A percentile compares a stretch with the other conserved stretches of the same genome.
Conservation (phyloP, 2,797 vertebrate species). For the Scolopax rusticola region DNA sequence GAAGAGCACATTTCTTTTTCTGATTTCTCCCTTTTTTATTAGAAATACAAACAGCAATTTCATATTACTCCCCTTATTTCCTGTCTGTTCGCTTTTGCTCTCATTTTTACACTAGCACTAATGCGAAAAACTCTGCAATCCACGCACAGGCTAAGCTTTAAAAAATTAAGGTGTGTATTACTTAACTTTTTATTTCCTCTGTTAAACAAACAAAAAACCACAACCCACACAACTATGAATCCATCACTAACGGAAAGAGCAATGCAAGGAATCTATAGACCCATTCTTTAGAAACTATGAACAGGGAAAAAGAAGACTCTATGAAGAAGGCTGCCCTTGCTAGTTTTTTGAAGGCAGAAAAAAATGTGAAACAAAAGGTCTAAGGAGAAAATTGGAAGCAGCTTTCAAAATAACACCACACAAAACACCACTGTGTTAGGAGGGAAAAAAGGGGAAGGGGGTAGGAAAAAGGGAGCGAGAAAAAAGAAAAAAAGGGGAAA, state of each 20-base stretch:
- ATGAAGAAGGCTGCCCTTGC: neutral
- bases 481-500: neutral
- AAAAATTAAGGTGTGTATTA: neutral
- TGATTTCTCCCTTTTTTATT: neutral
- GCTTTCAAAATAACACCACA: conserved; percentile 53
- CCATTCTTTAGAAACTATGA: neutral
- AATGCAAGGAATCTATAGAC: neutral
- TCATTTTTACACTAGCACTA: neutral
- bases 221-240: neutral
- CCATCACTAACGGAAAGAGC: neutral
- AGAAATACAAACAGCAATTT: neutral
- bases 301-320: neutral
- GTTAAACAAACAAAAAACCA: neutral
- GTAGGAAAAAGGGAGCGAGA: neutral
- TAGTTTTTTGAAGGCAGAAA: neutral
- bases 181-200: neutral
- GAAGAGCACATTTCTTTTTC: neutral
- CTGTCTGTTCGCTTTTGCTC: accelerated
- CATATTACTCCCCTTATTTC: neutral
- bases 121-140: neutral
- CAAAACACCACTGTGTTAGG: conserved; percentile 1
- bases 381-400: conserved; percentile 41
- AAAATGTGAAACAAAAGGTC: conserved; percentile 10
- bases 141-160: neutral
- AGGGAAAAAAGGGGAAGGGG: neutral